These are phyloP conservation scores for Ellobium chinense DNA, from an alignment of 2,888 invertebrate species.

Conservation along the genomic window DNA sequence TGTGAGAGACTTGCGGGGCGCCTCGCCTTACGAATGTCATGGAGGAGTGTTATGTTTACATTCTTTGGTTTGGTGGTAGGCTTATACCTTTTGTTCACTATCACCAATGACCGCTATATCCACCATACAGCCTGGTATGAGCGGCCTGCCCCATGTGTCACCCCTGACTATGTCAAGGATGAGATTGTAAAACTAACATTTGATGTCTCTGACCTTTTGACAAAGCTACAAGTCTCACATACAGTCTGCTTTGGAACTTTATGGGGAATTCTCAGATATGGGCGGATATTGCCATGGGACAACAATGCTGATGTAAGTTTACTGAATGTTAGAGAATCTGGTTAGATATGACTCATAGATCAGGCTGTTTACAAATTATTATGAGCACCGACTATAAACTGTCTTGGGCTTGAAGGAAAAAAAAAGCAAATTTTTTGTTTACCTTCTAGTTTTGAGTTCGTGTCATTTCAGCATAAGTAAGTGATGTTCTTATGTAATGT, in stretches of 20 bases:
- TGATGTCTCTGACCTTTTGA: slow-evolving; percentile 78
- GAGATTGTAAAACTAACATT: slow-evolving; percentile 74
- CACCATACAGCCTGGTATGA: slow-evolving; percentile 45
- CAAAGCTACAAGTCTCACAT: slow-evolving; percentile 80
- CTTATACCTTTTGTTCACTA: slow-evolving; percentile 8
- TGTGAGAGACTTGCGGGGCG: slow-evolving; percentile 3
- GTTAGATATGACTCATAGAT: too few species aligned
- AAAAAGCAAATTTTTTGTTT: not conserved
- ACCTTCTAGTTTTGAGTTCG: not conserved
- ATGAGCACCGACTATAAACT: not conserved
- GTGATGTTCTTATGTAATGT: too few species aligned
- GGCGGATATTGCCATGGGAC: slow-evolving; percentile 82
- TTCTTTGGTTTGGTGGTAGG: slow-evolving; percentile 19
- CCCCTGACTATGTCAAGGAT: slow-evolving; percentile 49
- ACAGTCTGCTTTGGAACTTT: slow-evolving; percentile 82
- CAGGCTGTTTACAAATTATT: too few species aligned
- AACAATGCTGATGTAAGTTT: slow-evolving; percentile 81
- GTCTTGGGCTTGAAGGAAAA: not conserved
- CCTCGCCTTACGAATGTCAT: not conserved
- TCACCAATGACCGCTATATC: slow-evolving; percentile 31
- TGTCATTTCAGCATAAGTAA: too few species aligned
- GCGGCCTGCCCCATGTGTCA: slow-evolving; percentile 39
- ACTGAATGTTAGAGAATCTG: not conserved
- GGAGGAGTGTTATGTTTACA: slow-evolving; percentile 4
- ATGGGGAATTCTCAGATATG: slow-evolving; percentile 82